These are phyloP conservation scores for Artibeus jamaicensis DNA, from an alignment of 2,797 vertebrate genomes.

Conservation along the genomic window DNA sequence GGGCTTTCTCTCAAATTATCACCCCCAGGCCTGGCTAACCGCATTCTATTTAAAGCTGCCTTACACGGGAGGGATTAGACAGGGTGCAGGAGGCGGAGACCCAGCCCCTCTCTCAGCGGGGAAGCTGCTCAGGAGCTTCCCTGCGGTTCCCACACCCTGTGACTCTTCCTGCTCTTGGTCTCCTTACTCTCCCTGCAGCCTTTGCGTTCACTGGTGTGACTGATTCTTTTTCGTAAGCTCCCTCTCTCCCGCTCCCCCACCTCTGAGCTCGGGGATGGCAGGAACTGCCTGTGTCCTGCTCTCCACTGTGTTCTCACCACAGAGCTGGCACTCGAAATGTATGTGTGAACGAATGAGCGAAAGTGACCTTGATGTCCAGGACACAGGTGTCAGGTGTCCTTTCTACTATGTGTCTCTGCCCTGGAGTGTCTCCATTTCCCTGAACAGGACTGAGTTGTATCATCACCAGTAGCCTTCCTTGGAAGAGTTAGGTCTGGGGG, in stretches of 20 bases:
- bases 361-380: background rate
- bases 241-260: background rate
- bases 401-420: background rate
- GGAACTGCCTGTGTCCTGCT: background rate
- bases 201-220: background rate
- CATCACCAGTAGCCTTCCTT: background rate
- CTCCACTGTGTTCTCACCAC: background rate
- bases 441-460: background rate
- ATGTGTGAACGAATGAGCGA: background rate
- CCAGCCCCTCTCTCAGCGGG: too few relatives aligned
- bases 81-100: background rate
- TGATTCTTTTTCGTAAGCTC: background rate
- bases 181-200: background rate
- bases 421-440: background rate
- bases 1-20: background rate
- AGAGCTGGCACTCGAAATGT: background rate
- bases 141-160: background rate
- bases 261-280: background rate
- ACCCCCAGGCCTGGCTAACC: background rate
- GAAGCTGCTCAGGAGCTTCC: background rate
- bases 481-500: background rate
- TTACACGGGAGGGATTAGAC: background rate
- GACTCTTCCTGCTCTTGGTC: background rate
- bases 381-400: background rate
- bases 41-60: background rate